Evolutionary conservation across 1,140 invertebrate species (phyloP), one percentile per base, ranked within the genome.

Genomic region (Calycopis cecrops): DNA sequence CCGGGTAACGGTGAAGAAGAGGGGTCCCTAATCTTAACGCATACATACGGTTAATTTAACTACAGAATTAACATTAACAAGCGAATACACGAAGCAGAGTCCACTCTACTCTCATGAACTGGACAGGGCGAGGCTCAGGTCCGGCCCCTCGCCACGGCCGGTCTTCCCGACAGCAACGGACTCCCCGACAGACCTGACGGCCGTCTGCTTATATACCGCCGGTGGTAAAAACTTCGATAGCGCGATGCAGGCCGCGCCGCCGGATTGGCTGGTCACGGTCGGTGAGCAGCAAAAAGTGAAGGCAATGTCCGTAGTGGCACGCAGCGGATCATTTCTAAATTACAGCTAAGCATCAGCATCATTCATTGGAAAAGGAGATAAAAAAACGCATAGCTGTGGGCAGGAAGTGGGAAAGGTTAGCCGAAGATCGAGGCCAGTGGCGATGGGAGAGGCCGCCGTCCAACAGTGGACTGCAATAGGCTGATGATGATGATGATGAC

Each of bases 11-110:
- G 79, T 75, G 63, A 67, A 68, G 76, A 82, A 82, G 79, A 79
- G 76, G 42, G 79, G 73, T 73, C 73, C 73, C 79, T 82, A 73
- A 82, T 79, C 79, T 79, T 77, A 75, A 82, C 79, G 79, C 79
- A 82, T 82, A 82, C 79, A 82, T 80, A 80, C 79, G 75, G 75
- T 78, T 76, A 74, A 74, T 67, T 77, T 44, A 44, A 16, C 14
- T 44, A 44, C 12, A 10, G 12, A 16, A 44, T 14, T 16, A 14
- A 44, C 9, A 9, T 16, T 44, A 14, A 44, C 14, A 14, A 44
- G 40, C 9, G 40, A 7, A 44, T 44, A 44, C 40, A 44, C 40
- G 40, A 44, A 44, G 40, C 40, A 44, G 40, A 16, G 40, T 28
- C 21, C 40, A 12, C 40, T 44, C 40, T 44, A 44, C 14, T 17